Evolutionary conservation across 2,113 vertebrate species (phyloP).

Genomic region (Excalfactoria chinensis): DNA sequence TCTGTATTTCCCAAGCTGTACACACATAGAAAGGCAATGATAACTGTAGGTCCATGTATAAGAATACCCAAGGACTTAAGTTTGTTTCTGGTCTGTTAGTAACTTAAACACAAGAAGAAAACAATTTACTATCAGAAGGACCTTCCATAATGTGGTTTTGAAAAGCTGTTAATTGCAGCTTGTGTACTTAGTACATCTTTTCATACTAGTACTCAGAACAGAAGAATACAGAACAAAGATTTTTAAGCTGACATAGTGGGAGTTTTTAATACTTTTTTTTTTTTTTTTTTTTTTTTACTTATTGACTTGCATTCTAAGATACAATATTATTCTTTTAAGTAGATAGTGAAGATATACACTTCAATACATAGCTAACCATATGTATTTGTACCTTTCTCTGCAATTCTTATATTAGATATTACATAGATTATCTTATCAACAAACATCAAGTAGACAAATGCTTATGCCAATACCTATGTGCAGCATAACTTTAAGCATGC

Average conservation of each 20-base stretch:
- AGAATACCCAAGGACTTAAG: not conserved
- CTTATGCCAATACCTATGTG: accelerated
- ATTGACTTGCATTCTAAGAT: not conserved
- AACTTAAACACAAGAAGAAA: not conserved
- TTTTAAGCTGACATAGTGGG: not conserved
- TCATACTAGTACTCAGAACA: not conserved
- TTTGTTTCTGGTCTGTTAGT: not conserved
- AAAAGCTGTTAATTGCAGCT: not conserved
- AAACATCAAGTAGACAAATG: not conserved
- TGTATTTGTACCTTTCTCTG: not conserved
- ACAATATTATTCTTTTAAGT: not conserved
- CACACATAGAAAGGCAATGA: not conserved
- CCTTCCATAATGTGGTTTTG: not conserved
- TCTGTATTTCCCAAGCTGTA: not conserved
- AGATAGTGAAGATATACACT: not conserved
- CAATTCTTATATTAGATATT: not conserved
- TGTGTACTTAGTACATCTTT: not conserved
- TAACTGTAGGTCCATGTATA: not conserved
- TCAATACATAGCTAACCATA: not conserved
- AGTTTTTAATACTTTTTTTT: not conserved
- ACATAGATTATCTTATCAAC: not conserved
- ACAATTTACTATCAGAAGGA: not conserved
- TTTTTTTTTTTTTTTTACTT: not conserved
- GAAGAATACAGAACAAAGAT: not conserved
- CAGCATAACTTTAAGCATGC: not conserved